These are phyloP conservation scores for Sebastes iracundus DNA, from an alignment of 2,797 vertebrate species.

Conservation along the genomic window DNA sequence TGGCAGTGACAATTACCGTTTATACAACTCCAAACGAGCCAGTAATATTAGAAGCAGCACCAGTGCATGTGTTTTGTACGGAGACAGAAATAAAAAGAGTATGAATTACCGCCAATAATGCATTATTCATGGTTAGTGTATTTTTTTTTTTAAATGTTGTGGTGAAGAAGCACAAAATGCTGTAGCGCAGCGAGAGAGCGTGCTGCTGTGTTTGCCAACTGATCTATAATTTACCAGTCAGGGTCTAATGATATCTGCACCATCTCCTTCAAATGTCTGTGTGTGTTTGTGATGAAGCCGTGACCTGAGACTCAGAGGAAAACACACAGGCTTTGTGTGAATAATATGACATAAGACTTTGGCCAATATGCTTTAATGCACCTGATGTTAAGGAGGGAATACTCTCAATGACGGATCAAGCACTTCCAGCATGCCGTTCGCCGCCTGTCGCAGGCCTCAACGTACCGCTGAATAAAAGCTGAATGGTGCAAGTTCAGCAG, in stretches of 20 bases:
- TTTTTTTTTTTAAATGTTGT: conserved; percentile 10
- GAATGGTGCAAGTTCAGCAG: conserved; percentile 39
- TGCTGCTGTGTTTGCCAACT: conserved; percentile 9
- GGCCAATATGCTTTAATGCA: not conserved
- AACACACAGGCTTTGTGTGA: not conserved
- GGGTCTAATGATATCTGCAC: conserved; percentile 25
- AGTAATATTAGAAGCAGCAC: not conserved
- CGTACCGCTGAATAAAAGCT: conserved; percentile 24
- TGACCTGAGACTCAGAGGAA: not conserved
- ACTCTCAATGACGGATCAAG: conserved; percentile 8
- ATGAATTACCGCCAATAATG: conserved; percentile 6
- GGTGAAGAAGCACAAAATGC: conserved; percentile 12
- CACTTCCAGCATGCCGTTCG: not conserved
- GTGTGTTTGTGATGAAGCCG: not conserved
- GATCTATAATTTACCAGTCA: conserved; percentile 50
- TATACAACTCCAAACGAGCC: not conserved
- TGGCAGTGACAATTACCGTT: conserved; percentile 8
- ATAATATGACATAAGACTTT: not conserved
- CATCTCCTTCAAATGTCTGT: conserved; percentile 2
- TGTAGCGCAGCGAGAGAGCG: not conserved
- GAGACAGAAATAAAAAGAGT: conserved; percentile 5
- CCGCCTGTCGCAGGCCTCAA: not conserved
- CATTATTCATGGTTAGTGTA: conserved; percentile 39
- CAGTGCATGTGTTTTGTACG: not conserved
- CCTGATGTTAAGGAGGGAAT: conserved; percentile 1